Percentiles rank a stretch among this genome's conserved stretches.
Conservation (phyloP, 2,113 vertebrate species). For the Sprattus sprattus region DNA sequence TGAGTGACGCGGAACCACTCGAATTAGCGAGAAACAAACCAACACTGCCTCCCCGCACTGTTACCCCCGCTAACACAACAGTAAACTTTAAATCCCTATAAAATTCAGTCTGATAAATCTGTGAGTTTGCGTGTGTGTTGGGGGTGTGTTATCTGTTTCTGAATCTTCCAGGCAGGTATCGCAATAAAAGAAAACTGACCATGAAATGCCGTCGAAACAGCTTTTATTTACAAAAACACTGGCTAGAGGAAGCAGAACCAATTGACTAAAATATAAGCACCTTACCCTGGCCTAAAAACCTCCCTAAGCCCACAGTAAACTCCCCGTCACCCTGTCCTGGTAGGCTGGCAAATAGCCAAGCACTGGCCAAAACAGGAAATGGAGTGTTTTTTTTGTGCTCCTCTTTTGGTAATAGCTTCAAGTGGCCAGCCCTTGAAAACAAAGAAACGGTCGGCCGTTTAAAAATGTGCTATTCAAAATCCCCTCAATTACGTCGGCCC, state of each 20-base stretch:
- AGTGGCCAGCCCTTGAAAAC: neutral
- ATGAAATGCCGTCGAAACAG: constrained; percentile 41
- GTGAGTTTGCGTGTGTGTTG: neutral
- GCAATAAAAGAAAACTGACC: constrained; percentile 35
- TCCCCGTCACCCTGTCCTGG: constrained; percentile 35
- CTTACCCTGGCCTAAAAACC: constrained; percentile 38
- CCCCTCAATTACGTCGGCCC: neutral
- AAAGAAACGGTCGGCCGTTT: neutral
- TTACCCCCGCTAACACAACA: neutral
- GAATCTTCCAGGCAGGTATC: constrained; percentile 25
- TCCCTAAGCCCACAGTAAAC: constrained; percentile 46
- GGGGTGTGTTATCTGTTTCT: neutral
- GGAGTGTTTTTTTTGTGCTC: neutral
- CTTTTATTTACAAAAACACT: constrained; percentile 35
- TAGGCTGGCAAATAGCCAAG: constrained; percentile 19
- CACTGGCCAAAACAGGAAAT: neutral
- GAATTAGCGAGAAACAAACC: neutral
- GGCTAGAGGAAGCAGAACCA: constrained; percentile 50
- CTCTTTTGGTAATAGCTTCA: neutral
- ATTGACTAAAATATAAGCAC: constrained; percentile 58
- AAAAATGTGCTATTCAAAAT: neutral
- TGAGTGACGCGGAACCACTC: neutral
- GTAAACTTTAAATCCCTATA: neutral
- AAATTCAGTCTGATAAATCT: neutral
- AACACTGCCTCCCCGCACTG: neutral